These are phyloP conservation scores for Himalopsyche anomala DNA, from an alignment of 2,888 invertebrate genomes.

Conservation along the genomic window DNA sequence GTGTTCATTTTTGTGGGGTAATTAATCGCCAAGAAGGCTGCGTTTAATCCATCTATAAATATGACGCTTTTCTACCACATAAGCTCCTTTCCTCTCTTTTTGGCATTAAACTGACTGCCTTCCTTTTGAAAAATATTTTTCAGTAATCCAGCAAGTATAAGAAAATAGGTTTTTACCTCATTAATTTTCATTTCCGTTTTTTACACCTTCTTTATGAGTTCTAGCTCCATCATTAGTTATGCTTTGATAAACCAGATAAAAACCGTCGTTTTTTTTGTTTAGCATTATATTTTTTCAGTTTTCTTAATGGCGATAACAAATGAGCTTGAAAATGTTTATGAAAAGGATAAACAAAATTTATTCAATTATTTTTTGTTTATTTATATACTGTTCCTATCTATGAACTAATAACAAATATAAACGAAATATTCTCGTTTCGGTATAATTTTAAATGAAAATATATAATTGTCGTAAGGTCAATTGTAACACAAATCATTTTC, in stretches of 20 bases:
- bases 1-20: constrained; percentile 49
- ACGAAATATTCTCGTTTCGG: no score
- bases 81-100: constrained; percentile 61
- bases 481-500: no score
- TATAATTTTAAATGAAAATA: no score
- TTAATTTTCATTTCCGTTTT: constrained; percentile 65
- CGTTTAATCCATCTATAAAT: constrained; percentile 65
- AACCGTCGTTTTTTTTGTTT: constrained; percentile 44
- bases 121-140: constrained; percentile 63
- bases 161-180: constrained; percentile 65
- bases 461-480: no score
- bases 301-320: constrained; percentile 24
- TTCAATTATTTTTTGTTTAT: neutral
- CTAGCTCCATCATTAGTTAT: constrained; percentile 58
- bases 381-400: no score
- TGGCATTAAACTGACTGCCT: constrained; percentile 63
- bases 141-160: constrained; percentile 62
- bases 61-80: constrained; percentile 58
- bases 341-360: constrained; percentile 11
- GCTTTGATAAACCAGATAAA: constrained; percentile 59
- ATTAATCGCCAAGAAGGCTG: constrained; percentile 59
- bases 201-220: constrained; percentile 62
- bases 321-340: constrained; percentile 17
- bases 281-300: constrained; percentile 13
- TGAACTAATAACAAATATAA: no score